These are phyloP conservation scores for Eulacestoma nigropectus DNA, from an alignment of 2,113 vertebrate genomes.

Conservation along the genomic window DNA sequence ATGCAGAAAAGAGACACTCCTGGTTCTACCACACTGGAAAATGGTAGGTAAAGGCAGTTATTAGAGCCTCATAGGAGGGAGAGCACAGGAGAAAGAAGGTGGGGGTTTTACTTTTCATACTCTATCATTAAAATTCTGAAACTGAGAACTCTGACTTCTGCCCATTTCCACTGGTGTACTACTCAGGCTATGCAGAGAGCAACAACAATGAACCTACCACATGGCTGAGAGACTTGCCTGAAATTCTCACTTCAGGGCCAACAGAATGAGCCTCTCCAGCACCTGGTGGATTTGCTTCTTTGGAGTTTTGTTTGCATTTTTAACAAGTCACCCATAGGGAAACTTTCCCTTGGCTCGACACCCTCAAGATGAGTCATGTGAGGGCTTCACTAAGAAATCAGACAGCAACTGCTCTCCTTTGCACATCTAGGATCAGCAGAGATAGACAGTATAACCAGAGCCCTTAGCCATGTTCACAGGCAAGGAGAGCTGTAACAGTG, in stretches of 20 bases:
- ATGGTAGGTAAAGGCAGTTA: not conserved
- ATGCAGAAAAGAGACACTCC: not conserved
- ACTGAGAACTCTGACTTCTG: not conserved
- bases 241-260: not conserved
- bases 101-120: not conserved
- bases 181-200: not conserved
- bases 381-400: not conserved
- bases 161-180: not conserved
- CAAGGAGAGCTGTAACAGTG: fast-evolving
- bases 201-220: not conserved
- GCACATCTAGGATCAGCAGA: not conserved
- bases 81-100: not conserved
- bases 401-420: not conserved
- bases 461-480: not conserved
- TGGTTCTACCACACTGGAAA: not conserved
- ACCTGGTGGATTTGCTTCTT: not conserved
- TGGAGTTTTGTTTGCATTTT: not conserved
- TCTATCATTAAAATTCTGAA: not conserved
- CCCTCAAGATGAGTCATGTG: not conserved
- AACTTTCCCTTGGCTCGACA: not conserved
- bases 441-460: not conserved
- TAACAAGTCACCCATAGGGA: not conserved
- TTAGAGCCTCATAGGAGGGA: not conserved
- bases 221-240: not conserved
- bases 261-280: not conserved